phyloP scores from a whole-genome alignment of 2,797 vertebrate genomes.

The Hippoglossus hippoglossus region DNA sequence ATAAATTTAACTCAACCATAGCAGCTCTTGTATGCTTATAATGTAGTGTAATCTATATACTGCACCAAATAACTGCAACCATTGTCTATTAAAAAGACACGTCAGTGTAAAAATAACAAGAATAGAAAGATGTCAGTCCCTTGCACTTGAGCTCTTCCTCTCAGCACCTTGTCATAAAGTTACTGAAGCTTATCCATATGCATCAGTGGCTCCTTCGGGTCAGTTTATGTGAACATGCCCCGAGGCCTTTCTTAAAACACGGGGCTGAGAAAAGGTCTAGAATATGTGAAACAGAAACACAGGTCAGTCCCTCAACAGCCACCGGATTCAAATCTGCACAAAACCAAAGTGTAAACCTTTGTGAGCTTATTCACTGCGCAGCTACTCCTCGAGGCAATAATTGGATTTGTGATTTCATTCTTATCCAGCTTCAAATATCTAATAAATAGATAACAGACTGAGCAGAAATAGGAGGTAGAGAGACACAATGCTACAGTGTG shows the following conservation, averaged over 20 bases:
- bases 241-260: slow-evolving; percentile 35
- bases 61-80: not conserved
- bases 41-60: too few relatives aligned
- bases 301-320: slow-evolving; percentile 1
- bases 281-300: slow-evolving; percentile 33
- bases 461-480: slow-evolving; percentile 23
- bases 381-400: slow-evolving; percentile 9
- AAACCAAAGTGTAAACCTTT: slow-evolving; percentile 7
- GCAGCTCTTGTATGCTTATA: too few relatives aligned
- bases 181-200: not conserved
- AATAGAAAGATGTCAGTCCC: not conserved
- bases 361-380: slow-evolving; percentile 21
- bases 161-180: slow-evolving; percentile 8
- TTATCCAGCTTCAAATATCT: not conserved
- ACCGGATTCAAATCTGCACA: slow-evolving; percentile 28
- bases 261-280: slow-evolving; percentile 7
- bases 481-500: slow-evolving; percentile 5
- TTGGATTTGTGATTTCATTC: slow-evolving; percentile 31
- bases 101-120: not conserved
- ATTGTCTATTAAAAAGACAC: not conserved
- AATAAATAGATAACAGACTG: slow-evolving; percentile 25
- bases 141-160: slow-evolving; percentile 10
- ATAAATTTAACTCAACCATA: too few relatives aligned
- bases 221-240: slow-evolving; percentile 25
- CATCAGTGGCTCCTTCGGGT: slow-evolving; percentile 26